Evolutionary conservation across 2,113 vertebrate species (phyloP).

Genomic region (Capreolus pygargus): DNA sequence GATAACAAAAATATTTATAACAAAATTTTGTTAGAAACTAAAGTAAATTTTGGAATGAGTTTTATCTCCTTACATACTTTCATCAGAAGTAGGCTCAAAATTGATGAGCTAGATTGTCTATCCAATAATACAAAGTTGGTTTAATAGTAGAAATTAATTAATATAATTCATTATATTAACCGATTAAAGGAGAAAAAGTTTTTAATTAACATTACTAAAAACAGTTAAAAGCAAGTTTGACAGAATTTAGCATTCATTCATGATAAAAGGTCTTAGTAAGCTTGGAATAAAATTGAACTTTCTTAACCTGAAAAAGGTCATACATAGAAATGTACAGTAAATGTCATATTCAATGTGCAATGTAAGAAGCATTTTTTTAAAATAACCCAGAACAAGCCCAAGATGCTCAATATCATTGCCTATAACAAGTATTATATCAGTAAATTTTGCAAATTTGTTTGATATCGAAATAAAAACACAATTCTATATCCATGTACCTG

Average conservation of each 20-base stretch:
- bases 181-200: not conserved
- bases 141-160: not conserved
- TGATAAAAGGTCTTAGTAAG: not conserved
- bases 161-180: not conserved
- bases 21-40: not conserved
- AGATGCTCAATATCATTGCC: not conserved
- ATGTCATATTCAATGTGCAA: not conserved
- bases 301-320: not conserved
- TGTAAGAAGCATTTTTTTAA: not conserved
- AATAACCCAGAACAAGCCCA: not conserved
- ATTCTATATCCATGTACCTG: not conserved
- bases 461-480: not conserved
- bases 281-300: not conserved
- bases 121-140: not conserved
- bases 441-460: not conserved
- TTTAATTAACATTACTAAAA: not conserved
- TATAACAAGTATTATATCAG: not conserved
- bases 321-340: not conserved
- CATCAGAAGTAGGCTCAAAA: not conserved
- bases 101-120: not conserved
- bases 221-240: not conserved
- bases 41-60: not conserved
- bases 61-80: not conserved
- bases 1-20: not conserved
- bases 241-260: not conserved